Conservation (phyloP, 2,888 invertebrate genomes). For the Calephelis perditalis region DNA sequence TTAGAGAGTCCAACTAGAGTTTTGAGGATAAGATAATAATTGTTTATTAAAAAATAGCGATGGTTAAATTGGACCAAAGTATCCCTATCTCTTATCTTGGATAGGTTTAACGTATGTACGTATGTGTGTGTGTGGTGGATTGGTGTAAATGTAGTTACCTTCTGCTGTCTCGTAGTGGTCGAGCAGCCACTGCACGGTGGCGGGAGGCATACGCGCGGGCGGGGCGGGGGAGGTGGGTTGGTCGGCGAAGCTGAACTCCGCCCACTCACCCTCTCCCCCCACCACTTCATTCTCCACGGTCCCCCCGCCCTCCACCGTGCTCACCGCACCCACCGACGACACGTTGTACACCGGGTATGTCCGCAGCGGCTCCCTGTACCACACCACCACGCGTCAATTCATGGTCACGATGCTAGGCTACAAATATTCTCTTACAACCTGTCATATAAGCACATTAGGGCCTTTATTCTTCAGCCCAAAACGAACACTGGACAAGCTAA, state of each 20-base stretch:
- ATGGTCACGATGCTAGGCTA: too few relatives aligned
- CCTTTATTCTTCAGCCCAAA: too few relatives aligned
- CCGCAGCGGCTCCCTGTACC: constrained; percentile 84
- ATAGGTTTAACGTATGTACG: too few relatives aligned
- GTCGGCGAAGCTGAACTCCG: constrained; percentile 70
- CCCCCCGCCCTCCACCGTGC: constrained; percentile 47
- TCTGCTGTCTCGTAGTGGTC: constrained; percentile 99
- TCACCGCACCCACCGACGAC: constrained; percentile 57
- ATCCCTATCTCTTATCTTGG: too few relatives aligned
- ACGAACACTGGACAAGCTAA: too few relatives aligned
- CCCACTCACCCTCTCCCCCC: constrained; percentile 32
- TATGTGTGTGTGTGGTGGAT: background rate
- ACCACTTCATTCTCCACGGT: constrained; percentile 32
- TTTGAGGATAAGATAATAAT: too few relatives aligned
- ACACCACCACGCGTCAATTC: background rate
- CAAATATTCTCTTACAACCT: too few relatives aligned
- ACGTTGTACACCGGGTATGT: constrained; percentile 75
- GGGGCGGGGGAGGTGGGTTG: constrained; percentile 45
- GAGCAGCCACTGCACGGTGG: constrained; percentile 96
- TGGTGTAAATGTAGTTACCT: constrained; percentile 42
- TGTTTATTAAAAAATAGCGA: too few relatives aligned
- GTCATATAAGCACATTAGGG: too few relatives aligned
- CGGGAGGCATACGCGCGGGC: constrained; percentile 75
- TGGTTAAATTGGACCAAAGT: too few relatives aligned
- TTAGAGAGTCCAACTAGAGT: too few relatives aligned